A percentile compares a stretch with the other conserved stretches of the same genome.
phyloP scores from a whole-genome alignment of 1,140 invertebrate genomes.

The Drosophila bocqueti region DNA sequence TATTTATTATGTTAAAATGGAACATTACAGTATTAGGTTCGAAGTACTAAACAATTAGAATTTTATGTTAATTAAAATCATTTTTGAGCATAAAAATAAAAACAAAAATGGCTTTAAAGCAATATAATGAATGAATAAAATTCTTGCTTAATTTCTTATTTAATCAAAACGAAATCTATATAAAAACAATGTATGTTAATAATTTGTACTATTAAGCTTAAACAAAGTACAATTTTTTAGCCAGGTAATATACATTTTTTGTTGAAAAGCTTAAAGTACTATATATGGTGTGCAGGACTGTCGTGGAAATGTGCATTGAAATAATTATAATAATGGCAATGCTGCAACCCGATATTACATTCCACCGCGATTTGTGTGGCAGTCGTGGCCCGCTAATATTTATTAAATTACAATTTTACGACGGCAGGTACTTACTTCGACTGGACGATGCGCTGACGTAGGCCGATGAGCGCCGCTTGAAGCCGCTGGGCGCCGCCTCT shows the following conservation, averaged over 20 bases:
- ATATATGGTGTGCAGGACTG: background rate
- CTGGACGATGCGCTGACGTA: constrained; percentile 88
- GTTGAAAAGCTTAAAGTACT: background rate
- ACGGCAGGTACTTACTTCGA: constrained; percentile 84
- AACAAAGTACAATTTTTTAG: background rate
- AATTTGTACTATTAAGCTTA: background rate
- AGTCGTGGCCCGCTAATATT: background rate
- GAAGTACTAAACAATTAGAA: no score
- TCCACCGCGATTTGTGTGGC: background rate
- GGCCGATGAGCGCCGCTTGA: constrained; percentile 91
- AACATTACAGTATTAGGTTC: no score
- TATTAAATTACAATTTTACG: background rate
- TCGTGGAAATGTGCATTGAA: background rate
- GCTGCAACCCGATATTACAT: background rate
- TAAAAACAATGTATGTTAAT: background rate
- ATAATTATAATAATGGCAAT: background rate
- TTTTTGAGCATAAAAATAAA: background rate
- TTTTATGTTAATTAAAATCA: background rate
- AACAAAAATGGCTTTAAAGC: background rate
- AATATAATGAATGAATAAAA: background rate
- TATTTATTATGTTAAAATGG: no score
- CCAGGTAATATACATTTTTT: background rate
- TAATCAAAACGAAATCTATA: background rate
- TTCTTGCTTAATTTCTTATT: background rate
- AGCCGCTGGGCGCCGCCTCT: constrained; percentile 87